Evolutionary conservation across 37 sponge, comb jelly and placozoan species (phyloP).

Genomic region (Chondrilla cf. caribensis): DNA sequence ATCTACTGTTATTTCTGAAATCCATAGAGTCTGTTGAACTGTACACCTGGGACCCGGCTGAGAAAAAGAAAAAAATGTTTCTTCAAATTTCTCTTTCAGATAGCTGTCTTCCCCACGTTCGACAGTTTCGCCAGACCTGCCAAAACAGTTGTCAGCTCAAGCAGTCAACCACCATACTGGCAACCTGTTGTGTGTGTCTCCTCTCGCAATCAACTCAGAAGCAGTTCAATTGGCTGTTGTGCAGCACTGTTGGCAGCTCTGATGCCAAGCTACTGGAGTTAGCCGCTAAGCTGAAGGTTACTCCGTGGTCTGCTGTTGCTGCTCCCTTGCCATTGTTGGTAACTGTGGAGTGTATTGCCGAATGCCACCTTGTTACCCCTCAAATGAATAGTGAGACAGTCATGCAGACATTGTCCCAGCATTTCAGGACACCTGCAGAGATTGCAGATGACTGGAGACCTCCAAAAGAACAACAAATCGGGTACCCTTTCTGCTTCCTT

Average conservation of each 20-base stretch:
- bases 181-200: not conserved
- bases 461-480: not conserved
- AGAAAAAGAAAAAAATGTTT: not conserved
- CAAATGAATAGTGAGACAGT: not conserved
- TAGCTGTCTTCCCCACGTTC: not conserved
- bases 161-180: not conserved
- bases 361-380: not conserved
- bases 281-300: conserved; percentile 29
- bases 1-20: conserved; percentile 63
- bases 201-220: not conserved
- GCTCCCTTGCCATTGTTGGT: conserved; percentile 23
- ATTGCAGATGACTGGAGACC: not conserved
- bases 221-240: conserved; percentile 44
- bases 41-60: conserved; percentile 19
- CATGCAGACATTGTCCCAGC: not conserved
- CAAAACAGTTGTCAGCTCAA: not conserved
- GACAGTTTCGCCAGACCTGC: not conserved
- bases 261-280: not conserved
- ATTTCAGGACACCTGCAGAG: not conserved
- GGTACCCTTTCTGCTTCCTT: conserved; percentile 80
- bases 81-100: not conserved
- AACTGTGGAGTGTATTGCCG: too few relatives aligned
- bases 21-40: conserved; percentile 37
- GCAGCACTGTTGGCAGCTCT: conserved; percentile 42
- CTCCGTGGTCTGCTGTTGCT: conserved; percentile 76